A percentile compares a stretch with the other conserved stretches of the same genome.
Conservation (phyloP, 92 coral and sea anemone species). For the Pocillopora grandis region DNA sequence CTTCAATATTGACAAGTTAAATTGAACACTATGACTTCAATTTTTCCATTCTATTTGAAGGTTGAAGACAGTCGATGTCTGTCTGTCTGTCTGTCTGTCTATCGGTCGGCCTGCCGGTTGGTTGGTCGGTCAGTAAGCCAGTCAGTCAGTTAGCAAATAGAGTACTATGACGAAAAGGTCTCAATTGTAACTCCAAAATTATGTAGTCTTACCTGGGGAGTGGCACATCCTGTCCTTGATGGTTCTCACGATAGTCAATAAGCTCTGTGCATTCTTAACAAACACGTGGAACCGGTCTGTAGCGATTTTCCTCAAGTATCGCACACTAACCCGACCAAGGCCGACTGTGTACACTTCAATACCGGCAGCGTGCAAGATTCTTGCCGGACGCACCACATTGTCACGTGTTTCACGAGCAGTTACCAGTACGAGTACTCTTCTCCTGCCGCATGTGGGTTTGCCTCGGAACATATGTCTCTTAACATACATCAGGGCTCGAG, state of each 20-base stretch:
- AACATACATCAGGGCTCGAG: conserved; percentile 54
- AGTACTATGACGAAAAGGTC: too few relatives aligned
- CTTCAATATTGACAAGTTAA: too few relatives aligned
- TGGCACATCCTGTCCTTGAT: conserved; percentile 64
- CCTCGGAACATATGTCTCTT: conserved; percentile 61
- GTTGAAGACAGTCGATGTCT: too few relatives aligned
- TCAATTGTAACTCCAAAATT: too few relatives aligned
- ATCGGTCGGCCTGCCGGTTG: too few relatives aligned
- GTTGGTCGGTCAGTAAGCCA: too few relatives aligned
- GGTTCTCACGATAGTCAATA: conserved; percentile 53
- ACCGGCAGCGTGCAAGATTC: conserved; percentile 51
- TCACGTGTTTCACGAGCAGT: conserved; percentile 70
- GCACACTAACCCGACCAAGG: conserved; percentile 42
- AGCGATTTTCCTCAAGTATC: conserved; percentile 20
- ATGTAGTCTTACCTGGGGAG: conserved; percentile 40
- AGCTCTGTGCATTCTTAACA: conserved; percentile 33
- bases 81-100: too few relatives aligned
- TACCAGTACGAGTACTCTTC: conserved; percentile 68
- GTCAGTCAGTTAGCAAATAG: too few relatives aligned
- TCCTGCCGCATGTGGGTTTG: conserved; percentile 64
- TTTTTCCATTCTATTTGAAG: too few relatives aligned
- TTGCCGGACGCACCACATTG: conserved; percentile 56
- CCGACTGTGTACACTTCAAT: conserved; percentile 62
- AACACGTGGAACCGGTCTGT: conserved; percentile 43
- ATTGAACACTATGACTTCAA: too few relatives aligned